Base-by-base conservation (phyloP, 2,113 vertebrate genomes). In the Platysternon megacephalum region DNA sequence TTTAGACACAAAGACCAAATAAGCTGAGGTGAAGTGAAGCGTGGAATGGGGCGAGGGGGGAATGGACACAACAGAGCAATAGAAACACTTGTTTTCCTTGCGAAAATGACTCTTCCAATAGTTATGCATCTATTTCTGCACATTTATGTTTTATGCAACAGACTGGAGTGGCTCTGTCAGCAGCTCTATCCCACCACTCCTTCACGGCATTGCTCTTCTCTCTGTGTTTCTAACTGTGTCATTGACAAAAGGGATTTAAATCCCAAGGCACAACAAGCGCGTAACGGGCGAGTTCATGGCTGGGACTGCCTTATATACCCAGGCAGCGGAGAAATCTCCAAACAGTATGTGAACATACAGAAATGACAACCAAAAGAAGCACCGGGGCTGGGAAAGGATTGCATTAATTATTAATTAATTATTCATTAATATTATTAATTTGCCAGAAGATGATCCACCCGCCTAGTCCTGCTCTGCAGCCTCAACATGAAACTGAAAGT, bases 81-180 rank as follows among this genome's bases (percentile, higher is more conserved):
- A 81, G 56, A 8, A 61, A 52, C 39, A 17, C 0, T 0, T 11
- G 74, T 83, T 74, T 85, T 86, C n/a, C 9, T n/a, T 39, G 14
- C 74, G 42, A 65, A 39, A 11, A 0, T 1, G 22, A 29, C 14
- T 22, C 5, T 12, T 56, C 8, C n/a, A 42, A 1, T 0, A 14
- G 49, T 74, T 79, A 3, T 12, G 53, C 61, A 16, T 74, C 89
- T 9, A 3, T 5, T 52, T 61, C 90, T 65, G 0, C 2, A 10
- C 0, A 19, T 3, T 21, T 29, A 22, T 4, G 1, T 28, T 35
- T 51, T 16, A 42, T 5, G 3, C 0, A n/a, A 21, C 0, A 1
- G 6, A 42, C 72, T 19, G n/a, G 48, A 65, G 44, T 2, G 1
- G 5, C 4, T 55, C 28, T 4, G 0, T 6, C 53, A 78, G 58